Evolutionary conservation across 2,888 invertebrate genomes (phyloP), one percentile per base, ranked within the genome.

Genomic region (Liodrosophila aerea): DNA sequence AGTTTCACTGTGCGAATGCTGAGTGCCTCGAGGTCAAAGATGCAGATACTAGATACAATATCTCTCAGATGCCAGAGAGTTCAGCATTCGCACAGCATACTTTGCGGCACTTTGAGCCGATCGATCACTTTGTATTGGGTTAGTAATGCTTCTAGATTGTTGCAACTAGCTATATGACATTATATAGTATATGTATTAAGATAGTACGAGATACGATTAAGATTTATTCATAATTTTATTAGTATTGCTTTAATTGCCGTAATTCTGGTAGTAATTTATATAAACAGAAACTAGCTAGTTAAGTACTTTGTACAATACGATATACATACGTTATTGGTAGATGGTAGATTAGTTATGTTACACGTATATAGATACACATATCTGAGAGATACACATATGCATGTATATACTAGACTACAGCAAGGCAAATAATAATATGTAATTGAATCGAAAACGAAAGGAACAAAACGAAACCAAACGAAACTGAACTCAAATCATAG

Each of bases 111-210:
- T 67, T 9, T 2, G 1, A 8, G 18, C 13, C 37, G 9, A 18
- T 13, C 7, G 33, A 53, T 50, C 37, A 39, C 50, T 49, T 1
- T 39, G 18, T 44, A 29, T 39, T 52, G n/a, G 56, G 61, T 77
- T 73, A 81, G 75, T 78, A 78, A 63, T 64, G 59, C 70, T 64
- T 64, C 70, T 82, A 78, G 45, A 63, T 64, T 59, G 63, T 80
- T 77, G 78, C 62, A 76, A 53, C 69, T 81, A 68, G 59, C 51
- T 60, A 64, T 68, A 73, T 58, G 50, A 43, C 37, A 40, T 43
- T 53, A 56, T 66, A 43, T 53, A 50, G 41, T 51, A 46, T n/a
- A n/a, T n/a, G 22, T 22, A 22, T 22, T 22, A 22, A 50, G 30
- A 40, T 44, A 54, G 54, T 57, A 63, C 60, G 43, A 69, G 60